phyloP scores from a whole-genome alignment of 2,797 vertebrate genomes.

The Heteromormyrus szaboi region DNA sequence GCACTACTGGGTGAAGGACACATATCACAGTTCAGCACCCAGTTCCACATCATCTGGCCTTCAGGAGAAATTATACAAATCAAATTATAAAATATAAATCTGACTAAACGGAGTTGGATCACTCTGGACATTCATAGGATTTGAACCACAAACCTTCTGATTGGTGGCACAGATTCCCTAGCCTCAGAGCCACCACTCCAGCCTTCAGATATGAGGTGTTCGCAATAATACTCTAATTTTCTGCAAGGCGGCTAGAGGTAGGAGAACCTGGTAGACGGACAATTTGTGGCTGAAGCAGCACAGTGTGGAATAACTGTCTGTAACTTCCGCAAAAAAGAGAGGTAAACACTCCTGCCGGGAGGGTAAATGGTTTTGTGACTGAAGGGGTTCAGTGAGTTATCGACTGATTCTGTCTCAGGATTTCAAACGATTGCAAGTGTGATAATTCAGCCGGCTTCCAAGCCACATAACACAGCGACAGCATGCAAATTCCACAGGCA shows the following conservation, averaged over 20 bases:
- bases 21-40: not conserved
- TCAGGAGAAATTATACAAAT: not conserved
- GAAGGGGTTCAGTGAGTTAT: not conserved
- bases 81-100: not conserved
- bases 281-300: not conserved
- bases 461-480: not conserved
- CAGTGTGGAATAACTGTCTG: not conserved
- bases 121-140: not conserved
- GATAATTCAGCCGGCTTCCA: not conserved
- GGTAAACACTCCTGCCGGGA: not conserved
- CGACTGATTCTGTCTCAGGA: not conserved
- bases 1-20: not conserved
- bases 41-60: not conserved
- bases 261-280: not conserved
- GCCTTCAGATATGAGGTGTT: not conserved
- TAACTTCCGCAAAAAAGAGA: not conserved
- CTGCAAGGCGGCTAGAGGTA: not conserved
- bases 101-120: not conserved
- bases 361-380: not conserved
- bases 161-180: not conserved
- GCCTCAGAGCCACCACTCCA: not conserved
- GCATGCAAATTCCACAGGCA: not conserved
- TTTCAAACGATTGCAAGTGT: not conserved
- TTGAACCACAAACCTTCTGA: not conserved
- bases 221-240: not conserved